Percentiles rank a stretch among this genome's conserved stretches.
These are phyloP conservation scores for Cardiocondyla obscurior DNA, from an alignment of 1,140 invertebrate species.

Conservation along the genomic window DNA sequence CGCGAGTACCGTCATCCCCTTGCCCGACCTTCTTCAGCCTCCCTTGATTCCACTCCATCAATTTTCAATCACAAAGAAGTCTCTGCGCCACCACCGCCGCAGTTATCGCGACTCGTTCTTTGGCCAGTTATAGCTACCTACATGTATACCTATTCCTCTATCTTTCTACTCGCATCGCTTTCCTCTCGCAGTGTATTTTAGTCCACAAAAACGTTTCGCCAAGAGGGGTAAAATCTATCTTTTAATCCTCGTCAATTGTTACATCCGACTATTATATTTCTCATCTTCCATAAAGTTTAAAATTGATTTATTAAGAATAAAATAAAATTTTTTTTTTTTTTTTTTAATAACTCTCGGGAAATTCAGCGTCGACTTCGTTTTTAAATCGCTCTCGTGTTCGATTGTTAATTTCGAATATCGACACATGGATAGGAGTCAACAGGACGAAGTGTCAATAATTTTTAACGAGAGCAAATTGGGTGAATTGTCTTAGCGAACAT, in stretches of 20 bases:
- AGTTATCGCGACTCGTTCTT: slow-evolving; percentile 65
- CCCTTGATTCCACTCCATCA: slow-evolving; percentile 80
- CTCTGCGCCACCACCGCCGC: slow-evolving; percentile 62
- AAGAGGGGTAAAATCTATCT: not conserved
- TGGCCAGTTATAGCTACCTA: slow-evolving; percentile 41
- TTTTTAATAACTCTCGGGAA: no score
- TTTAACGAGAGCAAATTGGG: slow-evolving; percentile 2
- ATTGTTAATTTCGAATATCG: not conserved
- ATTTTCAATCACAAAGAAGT: slow-evolving; percentile 81
- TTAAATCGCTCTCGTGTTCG: not conserved
- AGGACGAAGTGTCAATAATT: not conserved
- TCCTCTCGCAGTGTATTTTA: not conserved
- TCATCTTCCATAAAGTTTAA: no score
- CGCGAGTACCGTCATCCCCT: slow-evolving; percentile 69
- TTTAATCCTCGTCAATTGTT: not conserved
- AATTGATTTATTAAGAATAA: not conserved
- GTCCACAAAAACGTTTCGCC: not conserved
- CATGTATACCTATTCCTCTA: slow-evolving; percentile 12
- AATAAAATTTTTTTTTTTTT: not conserved
- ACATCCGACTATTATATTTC: not conserved
- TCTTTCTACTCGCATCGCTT: slow-evolving; percentile 22
- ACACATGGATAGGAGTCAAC: not conserved
- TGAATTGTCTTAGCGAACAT: not conserved
- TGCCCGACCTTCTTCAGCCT: slow-evolving; percentile 63
- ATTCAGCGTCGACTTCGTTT: not conserved